Evolutionary conservation across 1,140 invertebrate species (phyloP).

Genomic region (Brachystomella parvula): DNA sequence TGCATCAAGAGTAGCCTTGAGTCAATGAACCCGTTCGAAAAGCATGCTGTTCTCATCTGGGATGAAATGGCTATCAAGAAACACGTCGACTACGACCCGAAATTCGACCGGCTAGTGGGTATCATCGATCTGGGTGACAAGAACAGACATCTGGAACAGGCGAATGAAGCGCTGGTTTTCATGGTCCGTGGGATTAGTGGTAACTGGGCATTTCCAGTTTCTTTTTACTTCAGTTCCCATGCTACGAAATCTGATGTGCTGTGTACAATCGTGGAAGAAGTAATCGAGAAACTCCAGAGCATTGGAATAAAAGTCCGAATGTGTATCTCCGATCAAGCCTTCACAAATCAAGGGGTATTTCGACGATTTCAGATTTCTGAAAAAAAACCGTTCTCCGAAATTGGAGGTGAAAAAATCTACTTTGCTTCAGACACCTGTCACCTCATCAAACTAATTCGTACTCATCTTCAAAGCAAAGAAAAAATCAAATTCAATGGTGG

Average conservation of each 20-base stretch:
- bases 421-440: slow-evolving; percentile 6
- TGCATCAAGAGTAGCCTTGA: neutral
- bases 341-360: slow-evolving; percentile 9
- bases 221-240: slow-evolving; percentile 11
- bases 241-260: neutral
- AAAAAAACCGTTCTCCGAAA: neutral
- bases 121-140: slow-evolving; percentile 9
- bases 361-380: neutral
- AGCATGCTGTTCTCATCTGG: slow-evolving; percentile 3
- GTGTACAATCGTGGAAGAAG: neutral
- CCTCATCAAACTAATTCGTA: slow-evolving; percentile 12
- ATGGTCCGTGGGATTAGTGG: slow-evolving; percentile 10
- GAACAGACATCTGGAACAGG: neutral
- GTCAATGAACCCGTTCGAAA: neutral
- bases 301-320: slow-evolving; percentile 11
- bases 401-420: neutral
- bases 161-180: slow-evolving; percentile 14
- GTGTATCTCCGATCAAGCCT: slow-evolving; percentile 6
- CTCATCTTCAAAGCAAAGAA: neutral
- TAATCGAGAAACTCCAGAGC: neutral
- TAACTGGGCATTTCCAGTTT: slow-evolving; percentile 11
- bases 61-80: slow-evolving; percentile 20
- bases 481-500: neutral
- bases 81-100: neutral
- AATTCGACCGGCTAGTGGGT: slow-evolving; percentile 7